Conservation (phyloP, 2,797 vertebrate genomes). For the Acomys russatus region DNA sequence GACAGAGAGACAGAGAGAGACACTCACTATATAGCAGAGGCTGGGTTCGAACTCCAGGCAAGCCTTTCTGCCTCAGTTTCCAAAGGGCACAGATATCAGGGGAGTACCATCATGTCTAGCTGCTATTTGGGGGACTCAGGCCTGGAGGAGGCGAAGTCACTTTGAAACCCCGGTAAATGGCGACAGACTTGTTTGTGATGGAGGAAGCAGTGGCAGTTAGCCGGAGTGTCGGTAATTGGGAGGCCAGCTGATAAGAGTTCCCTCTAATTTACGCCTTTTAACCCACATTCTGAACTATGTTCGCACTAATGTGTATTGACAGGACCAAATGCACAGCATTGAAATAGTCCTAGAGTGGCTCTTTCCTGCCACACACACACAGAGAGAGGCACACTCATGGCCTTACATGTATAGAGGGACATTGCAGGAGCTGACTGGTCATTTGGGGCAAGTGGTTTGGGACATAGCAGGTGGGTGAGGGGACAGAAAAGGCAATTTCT, state of each 20-base stretch:
- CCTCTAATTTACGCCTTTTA: constrained; percentile 85
- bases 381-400: not conserved
- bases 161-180: constrained; percentile 80
- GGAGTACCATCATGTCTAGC: not conserved
- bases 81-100: not conserved
- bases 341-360: constrained; percentile 83
- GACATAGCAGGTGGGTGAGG: constrained; percentile 62
- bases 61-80: not conserved
- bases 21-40: not conserved
- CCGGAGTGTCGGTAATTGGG: constrained; percentile 75
- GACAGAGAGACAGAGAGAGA: not conserved
- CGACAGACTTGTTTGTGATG: constrained; percentile 37
- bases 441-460: constrained; percentile 81
- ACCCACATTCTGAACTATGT: constrained; percentile 81
- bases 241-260: constrained; percentile 78
- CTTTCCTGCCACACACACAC: not conserved
- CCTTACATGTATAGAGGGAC: constrained; percentile 60
- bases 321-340: constrained; percentile 80
- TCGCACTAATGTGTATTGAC: constrained; percentile 82
- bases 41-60: not conserved
- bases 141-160: not conserved
- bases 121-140: not conserved
- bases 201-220: constrained; percentile 74
- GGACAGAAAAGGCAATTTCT: not conserved
- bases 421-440: constrained; percentile 83